These are phyloP conservation scores for Phoebastria nigripes DNA, from an alignment of 2,797 vertebrate species.

Conservation along the genomic window DNA sequence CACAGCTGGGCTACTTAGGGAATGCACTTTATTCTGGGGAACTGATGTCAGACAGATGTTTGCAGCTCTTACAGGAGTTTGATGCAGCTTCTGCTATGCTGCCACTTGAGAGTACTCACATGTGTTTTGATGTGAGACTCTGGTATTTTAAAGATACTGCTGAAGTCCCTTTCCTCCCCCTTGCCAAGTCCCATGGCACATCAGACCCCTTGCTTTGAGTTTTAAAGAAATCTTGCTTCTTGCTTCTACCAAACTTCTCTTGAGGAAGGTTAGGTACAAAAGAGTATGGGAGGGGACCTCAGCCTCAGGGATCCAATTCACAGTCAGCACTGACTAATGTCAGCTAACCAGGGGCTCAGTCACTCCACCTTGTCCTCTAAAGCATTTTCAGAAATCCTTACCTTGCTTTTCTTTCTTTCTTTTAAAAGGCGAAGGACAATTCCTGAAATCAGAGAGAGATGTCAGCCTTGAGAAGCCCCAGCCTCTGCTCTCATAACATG, in stretches of 20 bases:
- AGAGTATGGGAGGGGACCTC: not conserved
- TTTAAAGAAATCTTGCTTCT: not conserved
- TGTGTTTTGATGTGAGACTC: not conserved
- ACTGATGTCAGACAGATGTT: not conserved
- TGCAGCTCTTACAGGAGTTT: not conserved
- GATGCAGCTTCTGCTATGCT: not conserved
- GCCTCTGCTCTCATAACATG: not conserved
- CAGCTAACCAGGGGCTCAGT: not conserved
- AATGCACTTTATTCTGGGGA: not conserved
- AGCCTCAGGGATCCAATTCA: not conserved
- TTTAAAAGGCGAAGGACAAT: slow-evolving; percentile 54
- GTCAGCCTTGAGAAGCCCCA: not conserved
- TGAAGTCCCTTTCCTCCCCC: not conserved
- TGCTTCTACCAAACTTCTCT: not conserved
- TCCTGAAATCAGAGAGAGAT: slow-evolving; percentile 69
- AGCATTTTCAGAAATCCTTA: not conserved
- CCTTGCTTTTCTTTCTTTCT: slow-evolving; percentile 71
- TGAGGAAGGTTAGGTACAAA: not conserved
- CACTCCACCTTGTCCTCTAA: not conserved
- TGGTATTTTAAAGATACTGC: not conserved
- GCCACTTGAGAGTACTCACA: not conserved
- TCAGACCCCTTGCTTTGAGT: not conserved
- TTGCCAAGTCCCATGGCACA: not conserved
- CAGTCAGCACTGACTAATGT: not conserved
- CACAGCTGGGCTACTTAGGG: not conserved